Percentiles rank a stretch among this genome's conserved stretches.
Evolutionary conservation across 2,113 vertebrate genomes (phyloP).

Genomic region (Anhinga anhinga): DNA sequence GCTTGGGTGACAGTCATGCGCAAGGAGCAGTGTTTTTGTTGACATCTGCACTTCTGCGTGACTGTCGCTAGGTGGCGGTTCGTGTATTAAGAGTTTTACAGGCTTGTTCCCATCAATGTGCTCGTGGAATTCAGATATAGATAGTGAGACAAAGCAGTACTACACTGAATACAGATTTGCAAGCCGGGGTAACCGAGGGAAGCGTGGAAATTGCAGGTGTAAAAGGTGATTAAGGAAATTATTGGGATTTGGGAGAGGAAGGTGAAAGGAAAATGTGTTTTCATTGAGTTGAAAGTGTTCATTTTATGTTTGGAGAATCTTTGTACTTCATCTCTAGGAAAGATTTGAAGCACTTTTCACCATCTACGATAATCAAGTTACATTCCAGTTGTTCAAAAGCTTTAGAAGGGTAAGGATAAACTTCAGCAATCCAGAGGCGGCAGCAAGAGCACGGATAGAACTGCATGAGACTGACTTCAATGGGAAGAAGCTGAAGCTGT

Average conservation of each 20-base stretch:
- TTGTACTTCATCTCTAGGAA: slow-evolving; percentile 76
- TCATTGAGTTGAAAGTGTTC: neutral
- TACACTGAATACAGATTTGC: neutral
- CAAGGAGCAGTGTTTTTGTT: rapidly evolving
- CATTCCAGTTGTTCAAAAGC: slow-evolving; percentile 96
- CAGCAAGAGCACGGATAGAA: slow-evolving; percentile 91
- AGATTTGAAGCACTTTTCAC: slow-evolving; percentile 91
- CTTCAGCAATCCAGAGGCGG: slow-evolving; percentile 92
- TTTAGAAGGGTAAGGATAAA: slow-evolving; percentile 95
- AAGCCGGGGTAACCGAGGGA: neutral
- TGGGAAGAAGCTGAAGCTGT: slow-evolving; percentile 90
- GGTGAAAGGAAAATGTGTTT: neutral
- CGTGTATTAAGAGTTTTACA: rapidly evolving
- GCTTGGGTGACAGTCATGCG: neutral
- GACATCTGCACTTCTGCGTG: neutral
- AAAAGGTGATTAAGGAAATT: neutral
- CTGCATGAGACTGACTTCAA: slow-evolving; percentile 92
- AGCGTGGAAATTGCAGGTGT: neutral
- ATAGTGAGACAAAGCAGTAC: neutral
- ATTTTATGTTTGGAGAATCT: neutral
- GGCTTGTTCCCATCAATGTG: rapidly evolving
- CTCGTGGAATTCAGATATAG: neutral
- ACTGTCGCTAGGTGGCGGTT: slow-evolving; percentile 33
- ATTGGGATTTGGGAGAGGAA: neutral
- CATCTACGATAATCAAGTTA: slow-evolving; percentile 87